phyloP scores from a whole-genome alignment of 2,888 invertebrate species.

The Oligia latruncula region DNA sequence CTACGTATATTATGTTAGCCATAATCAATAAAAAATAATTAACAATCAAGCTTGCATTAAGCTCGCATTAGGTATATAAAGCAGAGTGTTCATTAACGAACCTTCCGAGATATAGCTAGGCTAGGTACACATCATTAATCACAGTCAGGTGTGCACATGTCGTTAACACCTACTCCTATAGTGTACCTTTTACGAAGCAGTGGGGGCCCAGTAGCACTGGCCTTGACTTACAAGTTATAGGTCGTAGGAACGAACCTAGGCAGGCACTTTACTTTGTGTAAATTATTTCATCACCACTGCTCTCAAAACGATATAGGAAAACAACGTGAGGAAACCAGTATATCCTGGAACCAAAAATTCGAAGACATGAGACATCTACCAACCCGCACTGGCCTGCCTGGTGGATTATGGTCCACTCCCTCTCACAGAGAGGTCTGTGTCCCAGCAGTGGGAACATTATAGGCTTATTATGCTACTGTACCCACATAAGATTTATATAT shows the following conservation, averaged over 20 bases:
- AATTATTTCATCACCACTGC: neutral
- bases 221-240: too few species aligned
- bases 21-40: slow-evolving; percentile 1
- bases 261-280: neutral
- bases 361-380: neutral
- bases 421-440: neutral
- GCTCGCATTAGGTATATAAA: slow-evolving; percentile 15
- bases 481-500: neutral
- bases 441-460: neutral
- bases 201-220: too few species aligned
- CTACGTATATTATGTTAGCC: neutral
- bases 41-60: neutral
- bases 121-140: slow-evolving; percentile 48
- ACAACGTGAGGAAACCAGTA: neutral
- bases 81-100: slow-evolving; percentile 37
- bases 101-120: slow-evolving; percentile 2
- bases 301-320: neutral
- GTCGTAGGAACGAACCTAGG: neutral
- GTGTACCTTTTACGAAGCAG: neutral
- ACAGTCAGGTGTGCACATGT: slow-evolving; percentile 7
- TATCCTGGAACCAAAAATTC: too few species aligned
- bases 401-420: neutral
- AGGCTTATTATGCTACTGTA: neutral
- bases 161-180: slow-evolving; percentile 12
- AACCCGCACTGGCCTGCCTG: neutral